Evolutionary conservation across 2,113 vertebrate genomes (phyloP).

Genomic region (Lucifuga dentata): DNA sequence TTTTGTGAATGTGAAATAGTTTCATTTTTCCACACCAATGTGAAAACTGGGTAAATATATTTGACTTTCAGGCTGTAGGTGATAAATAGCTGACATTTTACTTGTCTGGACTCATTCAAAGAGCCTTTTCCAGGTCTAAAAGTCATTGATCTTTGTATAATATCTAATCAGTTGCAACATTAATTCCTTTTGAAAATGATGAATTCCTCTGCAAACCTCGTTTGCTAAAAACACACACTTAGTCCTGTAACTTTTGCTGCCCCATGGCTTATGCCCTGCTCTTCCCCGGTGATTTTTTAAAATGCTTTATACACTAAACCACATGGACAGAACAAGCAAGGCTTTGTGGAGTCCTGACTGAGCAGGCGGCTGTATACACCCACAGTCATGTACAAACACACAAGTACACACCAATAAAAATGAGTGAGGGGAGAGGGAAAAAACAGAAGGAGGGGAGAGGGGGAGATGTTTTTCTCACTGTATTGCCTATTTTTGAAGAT

Average conservation of each 20-base stretch:
- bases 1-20: conserved; percentile 2
- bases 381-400: conserved; percentile 19
- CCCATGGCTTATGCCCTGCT: conserved; percentile 3
- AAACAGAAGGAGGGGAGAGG: background rate
- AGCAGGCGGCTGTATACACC: conserved; percentile 1
- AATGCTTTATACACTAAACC: conserved; percentile 42
- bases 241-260: background rate
- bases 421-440: background rate
- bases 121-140: background rate
- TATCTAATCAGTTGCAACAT: background rate
- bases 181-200: background rate
- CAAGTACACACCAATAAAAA: conserved; percentile 14
- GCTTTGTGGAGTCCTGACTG: conserved; percentile 55
- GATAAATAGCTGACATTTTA: background rate
- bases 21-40: conserved; percentile 10
- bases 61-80: background rate
- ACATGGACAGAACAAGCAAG: conserved; percentile 55
- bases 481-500: conserved; percentile 1
- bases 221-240: too few species aligned
- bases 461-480: conserved; percentile 21
- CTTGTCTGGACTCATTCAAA: conserved; percentile 11
- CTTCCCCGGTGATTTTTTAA: conserved; percentile 34
- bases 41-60: conserved; percentile 21
- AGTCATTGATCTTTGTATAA: background rate
- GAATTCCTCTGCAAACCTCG: too few species aligned